These are phyloP conservation scores for Thamnophis sirtalis DNA, from an alignment of 2,113 vertebrate species.

Conservation along the genomic window DNA sequence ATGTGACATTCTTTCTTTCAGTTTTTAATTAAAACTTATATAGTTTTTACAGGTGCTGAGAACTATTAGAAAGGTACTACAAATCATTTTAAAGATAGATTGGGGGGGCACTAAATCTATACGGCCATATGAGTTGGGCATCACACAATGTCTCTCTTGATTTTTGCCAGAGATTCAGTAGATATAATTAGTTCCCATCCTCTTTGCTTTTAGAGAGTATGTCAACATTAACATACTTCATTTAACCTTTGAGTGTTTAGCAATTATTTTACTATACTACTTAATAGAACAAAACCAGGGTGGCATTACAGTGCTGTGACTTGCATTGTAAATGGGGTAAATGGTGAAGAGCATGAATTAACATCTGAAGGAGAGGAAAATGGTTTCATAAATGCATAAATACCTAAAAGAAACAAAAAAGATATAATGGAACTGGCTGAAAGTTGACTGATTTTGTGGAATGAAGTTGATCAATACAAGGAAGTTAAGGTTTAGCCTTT, in stretches of 20 bases:
- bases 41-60: background rate
- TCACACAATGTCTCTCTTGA: background rate
- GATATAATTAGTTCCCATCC: background rate
- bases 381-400: background rate
- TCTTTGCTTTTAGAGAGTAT: background rate
- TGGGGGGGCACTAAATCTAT: background rate
- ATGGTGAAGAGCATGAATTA: background rate
- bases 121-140: background rate
- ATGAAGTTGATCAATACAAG: background rate
- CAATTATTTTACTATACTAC: background rate
- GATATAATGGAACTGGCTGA: background rate
- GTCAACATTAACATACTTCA: background rate
- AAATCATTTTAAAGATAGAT: background rate
- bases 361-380: background rate
- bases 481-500: background rate
- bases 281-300: background rate
- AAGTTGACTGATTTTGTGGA: background rate
- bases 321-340: background rate
- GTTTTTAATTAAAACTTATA: background rate
- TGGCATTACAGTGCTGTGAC: background rate
- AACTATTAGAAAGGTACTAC: background rate
- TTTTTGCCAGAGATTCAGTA: background rate
- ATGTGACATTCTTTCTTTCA: background rate
- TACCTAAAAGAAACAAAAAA: background rate
- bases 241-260: background rate